Conservation (phyloP, 2,113 vertebrate species). For the Perognathus longimembris region DNA sequence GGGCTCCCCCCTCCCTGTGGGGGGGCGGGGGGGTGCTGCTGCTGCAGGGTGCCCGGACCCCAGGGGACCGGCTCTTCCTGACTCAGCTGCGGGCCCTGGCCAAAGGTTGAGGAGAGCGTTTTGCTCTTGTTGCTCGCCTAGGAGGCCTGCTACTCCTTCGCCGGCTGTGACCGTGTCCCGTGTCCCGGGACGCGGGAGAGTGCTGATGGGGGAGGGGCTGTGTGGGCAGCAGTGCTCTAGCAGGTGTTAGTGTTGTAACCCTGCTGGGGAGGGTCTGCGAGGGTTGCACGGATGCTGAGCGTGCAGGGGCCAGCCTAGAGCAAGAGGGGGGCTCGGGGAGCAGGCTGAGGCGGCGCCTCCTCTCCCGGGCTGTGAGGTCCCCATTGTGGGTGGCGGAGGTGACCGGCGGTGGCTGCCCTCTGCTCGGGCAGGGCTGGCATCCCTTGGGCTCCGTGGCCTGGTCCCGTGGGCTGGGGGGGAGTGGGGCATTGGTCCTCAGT, state of each 20-base stretch:
- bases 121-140: background rate
- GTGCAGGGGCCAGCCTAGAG: background rate
- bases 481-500: too few species aligned
- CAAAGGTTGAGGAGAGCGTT: background rate
- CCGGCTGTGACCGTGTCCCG: too few species aligned
- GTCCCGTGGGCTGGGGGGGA: background rate
- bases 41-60: background rate
- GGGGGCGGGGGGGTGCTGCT: background rate
- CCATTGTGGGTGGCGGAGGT: rapidly evolving
- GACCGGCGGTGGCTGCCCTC: too few species aligned
- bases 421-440: too few species aligned
- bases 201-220: too few species aligned
- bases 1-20: rapidly evolving
- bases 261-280: too few species aligned
- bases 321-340: background rate
- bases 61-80: background rate
- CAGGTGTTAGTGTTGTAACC: background rate
- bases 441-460: background rate
- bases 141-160: background rate
- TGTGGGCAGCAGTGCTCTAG: too few species aligned
- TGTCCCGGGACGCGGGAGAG: too few species aligned
- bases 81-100: background rate
- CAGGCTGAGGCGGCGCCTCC: rapidly evolving
- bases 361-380: background rate
- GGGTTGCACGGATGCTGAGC: background rate